Evolutionary conservation across 2,113 vertebrate species (phyloP).

Genomic region (Gasterosteus aculeatus): DNA sequence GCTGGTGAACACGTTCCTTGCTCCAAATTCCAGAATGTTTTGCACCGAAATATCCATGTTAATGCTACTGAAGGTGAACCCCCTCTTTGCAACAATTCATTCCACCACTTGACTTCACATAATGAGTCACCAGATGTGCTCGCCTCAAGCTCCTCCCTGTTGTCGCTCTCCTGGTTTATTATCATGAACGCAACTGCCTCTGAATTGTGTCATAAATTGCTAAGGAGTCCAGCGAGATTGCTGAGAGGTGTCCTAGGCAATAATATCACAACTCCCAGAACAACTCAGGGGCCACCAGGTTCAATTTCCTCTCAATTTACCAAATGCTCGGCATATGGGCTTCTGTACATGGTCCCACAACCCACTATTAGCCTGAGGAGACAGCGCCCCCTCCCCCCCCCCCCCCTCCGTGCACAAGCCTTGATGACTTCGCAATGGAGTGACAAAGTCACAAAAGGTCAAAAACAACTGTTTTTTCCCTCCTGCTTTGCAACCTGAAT

Average conservation of each 20-base stretch:
- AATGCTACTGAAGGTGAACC: background rate
- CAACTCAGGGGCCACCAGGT: slow-evolving; percentile 1
- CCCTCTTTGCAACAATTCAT: background rate
- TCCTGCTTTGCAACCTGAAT: background rate
- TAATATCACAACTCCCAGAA: slow-evolving; percentile 14
- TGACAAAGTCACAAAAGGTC: background rate
- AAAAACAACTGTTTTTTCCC: background rate
- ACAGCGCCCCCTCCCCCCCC: background rate
- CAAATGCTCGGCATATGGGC: slow-evolving; percentile 6
- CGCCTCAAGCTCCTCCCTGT: background rate
- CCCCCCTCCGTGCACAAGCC: background rate
- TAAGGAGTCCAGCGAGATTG: slow-evolving; percentile 8
- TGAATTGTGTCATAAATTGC: slow-evolving; percentile 15
- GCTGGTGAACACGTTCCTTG: background rate
- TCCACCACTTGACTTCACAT: background rate
- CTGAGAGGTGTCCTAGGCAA: slow-evolving; percentile 4
- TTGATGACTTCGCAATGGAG: background rate
- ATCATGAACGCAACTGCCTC: background rate
- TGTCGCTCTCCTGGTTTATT: slow-evolving; percentile 14
- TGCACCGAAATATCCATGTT: background rate
- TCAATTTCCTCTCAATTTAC: slow-evolving; percentile 23
- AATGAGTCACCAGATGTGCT: slow-evolving; percentile 25
- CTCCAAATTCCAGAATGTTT: background rate
- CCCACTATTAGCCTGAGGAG: background rate
- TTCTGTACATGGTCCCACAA: background rate